These are phyloP conservation scores for Zootoca vivipara DNA, from an alignment of 2,113 vertebrate genomes.

Conservation along the genomic window DNA sequence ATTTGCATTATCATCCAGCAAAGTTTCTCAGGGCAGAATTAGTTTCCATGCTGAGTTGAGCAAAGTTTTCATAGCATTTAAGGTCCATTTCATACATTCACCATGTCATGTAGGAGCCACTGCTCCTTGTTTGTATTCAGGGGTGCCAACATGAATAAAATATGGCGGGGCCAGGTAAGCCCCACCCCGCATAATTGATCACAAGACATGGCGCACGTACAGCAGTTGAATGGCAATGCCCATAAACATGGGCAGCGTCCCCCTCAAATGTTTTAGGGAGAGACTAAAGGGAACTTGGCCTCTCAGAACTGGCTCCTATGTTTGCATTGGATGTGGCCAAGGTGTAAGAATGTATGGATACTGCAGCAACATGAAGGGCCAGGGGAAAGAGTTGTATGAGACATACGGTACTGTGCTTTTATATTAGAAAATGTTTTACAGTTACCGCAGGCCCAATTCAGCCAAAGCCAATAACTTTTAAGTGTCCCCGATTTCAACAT, in stretches of 20 bases:
- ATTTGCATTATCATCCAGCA: not conserved
- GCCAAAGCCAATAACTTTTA: not conserved
- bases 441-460: not conserved
- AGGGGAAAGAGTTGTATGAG: too few relatives aligned
- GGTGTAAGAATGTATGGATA: too few relatives aligned
- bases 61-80: not conserved
- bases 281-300: too few relatives aligned
- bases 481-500: not conserved
- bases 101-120: not conserved
- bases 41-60: not conserved
- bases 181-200: too few relatives aligned
- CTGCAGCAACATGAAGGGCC: not conserved
- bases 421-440: not conserved
- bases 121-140: not conserved
- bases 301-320: too few relatives aligned
- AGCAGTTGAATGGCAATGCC: too few relatives aligned
- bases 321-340: too few relatives aligned
- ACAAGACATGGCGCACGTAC: too few relatives aligned
- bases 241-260: too few relatives aligned
- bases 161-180: too few relatives aligned
- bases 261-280: too few relatives aligned
- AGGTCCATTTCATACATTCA: not conserved
- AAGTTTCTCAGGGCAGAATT: conserved; percentile 10
- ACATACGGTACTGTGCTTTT: not conserved
- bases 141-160: not conserved